Percentiles rank a stretch among this genome's conserved stretches.
These are phyloP conservation scores for Netelia virgata DNA, from an alignment of 2,888 invertebrate genomes.

Conservation along the genomic window DNA sequence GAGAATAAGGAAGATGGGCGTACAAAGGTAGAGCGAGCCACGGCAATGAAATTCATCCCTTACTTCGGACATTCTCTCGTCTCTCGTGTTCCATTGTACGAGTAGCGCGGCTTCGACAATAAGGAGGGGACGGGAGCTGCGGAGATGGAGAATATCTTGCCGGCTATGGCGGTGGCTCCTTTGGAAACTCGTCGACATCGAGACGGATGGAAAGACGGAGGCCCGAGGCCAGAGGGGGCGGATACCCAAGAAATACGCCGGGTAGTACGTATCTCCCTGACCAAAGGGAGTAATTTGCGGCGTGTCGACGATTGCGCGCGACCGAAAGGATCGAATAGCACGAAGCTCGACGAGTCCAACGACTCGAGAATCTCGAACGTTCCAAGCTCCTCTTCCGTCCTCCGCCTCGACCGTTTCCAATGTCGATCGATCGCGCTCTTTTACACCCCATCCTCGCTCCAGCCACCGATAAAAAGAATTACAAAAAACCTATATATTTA, in stretches of 20 bases:
- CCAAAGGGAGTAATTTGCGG: conserved; percentile 50
- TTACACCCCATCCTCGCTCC: too few relatives aligned
- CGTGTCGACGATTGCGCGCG: conserved; percentile 32
- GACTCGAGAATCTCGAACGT: background rate
- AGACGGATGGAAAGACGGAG: background rate
- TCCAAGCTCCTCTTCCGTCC: too few relatives aligned
- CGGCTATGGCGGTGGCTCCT: conserved; percentile 5
- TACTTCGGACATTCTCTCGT: conserved; percentile 28
- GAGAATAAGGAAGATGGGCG: background rate
- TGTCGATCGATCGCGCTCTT: too few relatives aligned
- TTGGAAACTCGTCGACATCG: conserved; percentile 33
- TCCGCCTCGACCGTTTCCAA: too few relatives aligned
- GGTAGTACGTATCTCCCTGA: conserved; percentile 4
- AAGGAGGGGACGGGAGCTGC: background rate
- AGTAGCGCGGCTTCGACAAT: background rate
- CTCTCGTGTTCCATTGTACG: conserved; percentile 6
- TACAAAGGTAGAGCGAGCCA: background rate
- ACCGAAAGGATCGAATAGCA: conserved; percentile 9
- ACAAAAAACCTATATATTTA: too few relatives aligned
- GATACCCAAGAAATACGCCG: conserved; percentile 43
- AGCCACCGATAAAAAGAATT: too few relatives aligned
- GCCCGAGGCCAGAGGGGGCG: background rate
- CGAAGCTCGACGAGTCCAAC: conserved; percentile 4
- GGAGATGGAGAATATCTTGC: conserved; percentile 12
- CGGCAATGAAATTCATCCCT: conserved; percentile 48